phyloP scores from a whole-genome alignment of 2,888 invertebrate genomes.

The Hydraecia micacea region DNA sequence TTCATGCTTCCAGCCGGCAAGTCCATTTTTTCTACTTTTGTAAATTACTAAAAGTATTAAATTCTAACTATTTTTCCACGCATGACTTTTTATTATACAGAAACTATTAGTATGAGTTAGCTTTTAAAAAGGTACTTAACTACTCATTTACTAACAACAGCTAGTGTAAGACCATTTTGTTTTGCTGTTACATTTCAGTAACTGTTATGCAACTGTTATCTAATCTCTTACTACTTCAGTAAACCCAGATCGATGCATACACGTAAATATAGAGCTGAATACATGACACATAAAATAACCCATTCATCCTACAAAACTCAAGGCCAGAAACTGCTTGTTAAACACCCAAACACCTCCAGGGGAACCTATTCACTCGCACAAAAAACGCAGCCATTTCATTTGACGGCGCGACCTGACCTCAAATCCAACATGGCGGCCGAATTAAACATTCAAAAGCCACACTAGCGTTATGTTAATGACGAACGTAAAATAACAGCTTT shows the following conservation, averaged over 20 bases:
- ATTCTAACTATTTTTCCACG: no score
- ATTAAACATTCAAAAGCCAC: slow-evolving; percentile 46
- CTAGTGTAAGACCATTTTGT: background rate
- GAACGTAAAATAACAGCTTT: slow-evolving; percentile 52
- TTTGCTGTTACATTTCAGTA: background rate
- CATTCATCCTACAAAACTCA: slow-evolving; percentile 2
- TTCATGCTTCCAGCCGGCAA: no score
- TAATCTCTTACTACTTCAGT: background rate
- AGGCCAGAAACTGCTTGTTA: background rate
- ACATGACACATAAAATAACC: background rate
- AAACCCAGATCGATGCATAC: background rate
- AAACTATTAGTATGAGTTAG: background rate
- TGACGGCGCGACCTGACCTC: slow-evolving; percentile 50
- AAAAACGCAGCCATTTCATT: slow-evolving; percentile 45
- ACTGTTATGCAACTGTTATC: background rate
- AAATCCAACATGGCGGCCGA: slow-evolving; percentile 50
- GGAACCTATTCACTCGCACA: slow-evolving; percentile 28
- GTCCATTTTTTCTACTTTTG: no score
- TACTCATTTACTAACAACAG: background rate
- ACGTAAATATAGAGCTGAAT: background rate
- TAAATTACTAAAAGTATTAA: no score
- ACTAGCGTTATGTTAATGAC: slow-evolving; percentile 54
- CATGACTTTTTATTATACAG: no score
- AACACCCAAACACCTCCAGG: slow-evolving; percentile 21
- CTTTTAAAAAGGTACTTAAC: background rate